Evolutionary conservation across 2,888 invertebrate species (phyloP).

Genomic region (Phortica magna): DNA sequence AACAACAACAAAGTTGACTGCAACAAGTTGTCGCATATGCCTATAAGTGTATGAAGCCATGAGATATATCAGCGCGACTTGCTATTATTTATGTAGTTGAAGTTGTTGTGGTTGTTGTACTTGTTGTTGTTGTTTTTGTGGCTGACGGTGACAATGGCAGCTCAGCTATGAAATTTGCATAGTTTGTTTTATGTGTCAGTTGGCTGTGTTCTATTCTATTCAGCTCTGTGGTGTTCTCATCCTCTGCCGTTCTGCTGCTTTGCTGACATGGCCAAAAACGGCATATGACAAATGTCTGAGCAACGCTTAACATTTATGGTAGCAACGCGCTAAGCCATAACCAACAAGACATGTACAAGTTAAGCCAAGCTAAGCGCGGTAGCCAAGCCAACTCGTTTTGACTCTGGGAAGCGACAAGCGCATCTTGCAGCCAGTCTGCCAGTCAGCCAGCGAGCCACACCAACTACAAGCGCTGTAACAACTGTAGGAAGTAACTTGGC

Average conservation of each 20-base stretch:
- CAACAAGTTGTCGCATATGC: conserved; percentile 36
- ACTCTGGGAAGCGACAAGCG: background rate
- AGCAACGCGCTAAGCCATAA: conserved; percentile 18
- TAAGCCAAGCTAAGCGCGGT: background rate
- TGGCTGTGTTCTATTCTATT: background rate
- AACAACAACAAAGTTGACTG: background rate
- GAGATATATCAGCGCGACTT: conserved; percentile 35
- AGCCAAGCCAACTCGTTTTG: background rate
- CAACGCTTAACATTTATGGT: conserved; percentile 32
- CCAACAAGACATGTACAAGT: background rate
- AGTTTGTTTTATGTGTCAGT: conserved; percentile 31
- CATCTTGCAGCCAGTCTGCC: background rate
- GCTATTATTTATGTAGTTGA: conserved; percentile 56
- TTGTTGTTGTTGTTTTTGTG: conserved; percentile 37
- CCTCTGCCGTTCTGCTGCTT: background rate
- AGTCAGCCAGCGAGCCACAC: background rate
- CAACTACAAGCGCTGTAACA: background rate
- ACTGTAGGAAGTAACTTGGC: background rate
- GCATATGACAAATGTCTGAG: conserved; percentile 33
- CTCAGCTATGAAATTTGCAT: conserved; percentile 46
- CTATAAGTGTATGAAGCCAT: conserved; percentile 55
- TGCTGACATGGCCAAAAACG: conserved; percentile 16
- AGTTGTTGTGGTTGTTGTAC: conserved; percentile 54
- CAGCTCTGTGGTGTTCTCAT: background rate
- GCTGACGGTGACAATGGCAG: background rate